These are phyloP conservation scores for Trinorchestia longiramus DNA, from an alignment of 1,140 invertebrate species.

Conservation along the genomic window DNA sequence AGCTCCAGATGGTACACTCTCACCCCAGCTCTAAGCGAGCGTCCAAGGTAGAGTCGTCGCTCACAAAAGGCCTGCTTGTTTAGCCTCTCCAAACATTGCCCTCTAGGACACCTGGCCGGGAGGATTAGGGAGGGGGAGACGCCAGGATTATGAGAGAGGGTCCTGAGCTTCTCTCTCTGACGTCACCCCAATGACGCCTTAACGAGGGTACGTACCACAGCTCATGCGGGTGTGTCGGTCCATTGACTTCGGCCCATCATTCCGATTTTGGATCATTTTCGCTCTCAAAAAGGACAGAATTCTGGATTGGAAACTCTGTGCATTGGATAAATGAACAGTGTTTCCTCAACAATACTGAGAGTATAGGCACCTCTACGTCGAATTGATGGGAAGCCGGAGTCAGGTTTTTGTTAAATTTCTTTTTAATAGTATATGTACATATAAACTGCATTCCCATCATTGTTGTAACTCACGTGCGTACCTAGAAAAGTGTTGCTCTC, in stretches of 20 bases:
- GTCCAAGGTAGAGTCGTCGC: slow-evolving; percentile 1
- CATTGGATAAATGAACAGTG: background rate
- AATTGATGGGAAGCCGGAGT: too few species aligned
- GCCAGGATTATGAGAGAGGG: background rate
- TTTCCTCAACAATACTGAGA: too few species aligned
- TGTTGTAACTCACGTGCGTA: too few species aligned
- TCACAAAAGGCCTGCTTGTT: slow-evolving; percentile 44
- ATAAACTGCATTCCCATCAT: too few species aligned
- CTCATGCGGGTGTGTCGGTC: background rate
- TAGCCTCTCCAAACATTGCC: slow-evolving; percentile 47
- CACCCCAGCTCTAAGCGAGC: background rate
- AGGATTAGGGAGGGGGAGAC: slow-evolving; percentile 5
- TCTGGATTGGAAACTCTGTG: too few species aligned
- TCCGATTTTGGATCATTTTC: background rate
- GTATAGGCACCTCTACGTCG: too few species aligned
- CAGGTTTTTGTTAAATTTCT: too few species aligned
- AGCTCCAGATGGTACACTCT: background rate
- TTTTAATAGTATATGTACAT: too few species aligned
- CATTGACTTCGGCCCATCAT: background rate
- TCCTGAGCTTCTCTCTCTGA: background rate
- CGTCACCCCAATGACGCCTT: slow-evolving; percentile 4
- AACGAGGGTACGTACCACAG: background rate
- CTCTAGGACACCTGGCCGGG: slow-evolving; percentile 16
- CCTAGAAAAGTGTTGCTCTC: background rate
- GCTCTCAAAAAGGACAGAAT: background rate